Evolutionary conservation across 2,888 invertebrate species (phyloP), one percentile per base, ranked within the genome.

Genomic region (Mythimna ferrago): DNA sequence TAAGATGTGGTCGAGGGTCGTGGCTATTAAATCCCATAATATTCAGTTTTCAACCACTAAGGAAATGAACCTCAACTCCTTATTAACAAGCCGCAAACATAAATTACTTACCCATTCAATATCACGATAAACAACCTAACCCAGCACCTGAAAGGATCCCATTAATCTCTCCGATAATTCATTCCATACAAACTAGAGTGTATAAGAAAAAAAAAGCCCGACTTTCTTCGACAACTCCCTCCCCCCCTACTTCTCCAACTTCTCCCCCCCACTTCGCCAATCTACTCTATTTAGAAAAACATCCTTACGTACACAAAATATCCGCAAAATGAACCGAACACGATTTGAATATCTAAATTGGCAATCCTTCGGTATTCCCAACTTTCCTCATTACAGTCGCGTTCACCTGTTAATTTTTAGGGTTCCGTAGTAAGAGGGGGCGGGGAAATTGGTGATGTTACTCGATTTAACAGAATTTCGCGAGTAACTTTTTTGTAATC

Each of bases 281-380:
- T 76, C 68, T 41, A 69, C 76, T 74, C 71, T 86, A 73, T 83
- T 85, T 85, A 86, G 76, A 80, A 83, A 76, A 81, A 80, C 78
- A 80, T 76, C 73, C 79, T 71, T 56, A 54, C 72, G 73, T 85
- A 88, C 78, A 89, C 88, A 88, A 89, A 90, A 89, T 89, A 89
- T 87, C 88, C 87, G 83, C 89, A 90, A 89, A 93, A 92, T 92
- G 90, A 92, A 91, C 90, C 89, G 90, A 92, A 92, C 93, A 89
- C 90, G 92, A 95, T 96, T 96, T 95, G 95, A 96, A 96, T 96
- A 96, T 96, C 95, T 94, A 95, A 95, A 96, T 96, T 94, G 94
- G 93, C 91, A 92, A 94, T 94, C 94, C 92, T 90, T 90, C 90
- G 90, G 89, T 88, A 87, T 89, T 89, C 87, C 90, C 91, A 93